Percentiles rank a stretch among this genome's conserved stretches.
These are phyloP conservation scores for Zootermopsis nevadensis DNA, from an alignment of 2,888 invertebrate genomes.

Conservation along the genomic window DNA sequence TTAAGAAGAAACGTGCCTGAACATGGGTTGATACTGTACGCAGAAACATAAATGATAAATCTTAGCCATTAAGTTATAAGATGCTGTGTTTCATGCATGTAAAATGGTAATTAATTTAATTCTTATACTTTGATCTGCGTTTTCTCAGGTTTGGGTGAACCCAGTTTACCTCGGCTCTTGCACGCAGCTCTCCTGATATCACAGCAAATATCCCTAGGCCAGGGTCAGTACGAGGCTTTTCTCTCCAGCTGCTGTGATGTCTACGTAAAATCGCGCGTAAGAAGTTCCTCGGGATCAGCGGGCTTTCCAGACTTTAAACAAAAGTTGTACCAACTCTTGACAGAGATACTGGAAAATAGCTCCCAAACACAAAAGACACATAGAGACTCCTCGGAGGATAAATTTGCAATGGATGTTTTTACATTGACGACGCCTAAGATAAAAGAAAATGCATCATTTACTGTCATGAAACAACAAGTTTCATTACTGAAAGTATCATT, in stretches of 20 bases:
- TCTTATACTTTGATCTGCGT: too few species aligned
- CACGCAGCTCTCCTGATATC: slow-evolving; percentile 73
- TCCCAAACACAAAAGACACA: too few species aligned
- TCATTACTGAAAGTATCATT: not conserved
- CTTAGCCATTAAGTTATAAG: too few species aligned
- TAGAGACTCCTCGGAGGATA: not conserved
- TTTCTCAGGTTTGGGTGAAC: slow-evolving; percentile 69
- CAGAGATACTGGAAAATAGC: not conserved
- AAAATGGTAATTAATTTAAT: too few species aligned
- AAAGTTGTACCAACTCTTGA: not conserved
- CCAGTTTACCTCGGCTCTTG: slow-evolving; percentile 73
- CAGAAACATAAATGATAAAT: too few species aligned
- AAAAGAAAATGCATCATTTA: not conserved
- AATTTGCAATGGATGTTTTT: not conserved
- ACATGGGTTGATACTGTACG: too few species aligned
- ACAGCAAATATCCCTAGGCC: slow-evolving; percentile 74
- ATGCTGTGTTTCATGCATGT: too few species aligned
- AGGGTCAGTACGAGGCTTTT: slow-evolving; percentile 68
- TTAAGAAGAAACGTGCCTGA: too few species aligned
- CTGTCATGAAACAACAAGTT: not conserved
- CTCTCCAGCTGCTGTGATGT: slow-evolving; percentile 72
- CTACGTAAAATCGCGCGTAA: slow-evolving; percentile 64
- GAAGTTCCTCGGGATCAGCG: not conserved
- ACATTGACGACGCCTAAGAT: not conserved
- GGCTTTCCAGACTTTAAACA: not conserved